These are phyloP conservation scores for Threskiornis aethiopicus DNA, from an alignment of 2,797 vertebrate species.

Conservation along the genomic window DNA sequence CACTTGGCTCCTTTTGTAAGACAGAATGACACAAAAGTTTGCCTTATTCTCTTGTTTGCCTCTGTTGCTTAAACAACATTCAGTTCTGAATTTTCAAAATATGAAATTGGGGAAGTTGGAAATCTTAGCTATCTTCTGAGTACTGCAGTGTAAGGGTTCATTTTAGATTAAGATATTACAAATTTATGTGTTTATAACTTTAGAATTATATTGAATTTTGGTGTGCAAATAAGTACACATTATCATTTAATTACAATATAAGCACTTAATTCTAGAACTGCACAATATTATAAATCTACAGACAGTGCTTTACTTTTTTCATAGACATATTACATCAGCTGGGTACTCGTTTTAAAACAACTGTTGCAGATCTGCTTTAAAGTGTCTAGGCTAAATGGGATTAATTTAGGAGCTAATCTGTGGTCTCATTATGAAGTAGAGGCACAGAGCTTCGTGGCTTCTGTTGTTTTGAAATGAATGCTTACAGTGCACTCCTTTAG, in stretches of 20 bases:
- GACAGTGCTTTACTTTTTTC: neutral
- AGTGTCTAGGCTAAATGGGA: neutral
- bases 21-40: neutral
- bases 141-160: neutral
- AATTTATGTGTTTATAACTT: neutral
- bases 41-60: neutral
- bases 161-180: neutral
- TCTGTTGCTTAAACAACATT: neutral
- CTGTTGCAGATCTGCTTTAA: neutral
- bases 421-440: neutral
- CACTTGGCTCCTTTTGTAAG: neutral
- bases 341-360: neutral
- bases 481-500: neutral
- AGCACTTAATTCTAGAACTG: neutral
- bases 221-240: neutral
- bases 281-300: neutral
- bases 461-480: neutral
- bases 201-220: neutral
- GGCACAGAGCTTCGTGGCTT: neutral
- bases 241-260: neutral
- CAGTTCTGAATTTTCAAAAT: slow-evolving; percentile 10
- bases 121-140: neutral
- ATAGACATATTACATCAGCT: neutral
- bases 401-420: neutral
- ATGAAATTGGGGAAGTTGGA: neutral